Conservation (phyloP, 2,797 vertebrate species). For the Thunnus albacares region DNA sequence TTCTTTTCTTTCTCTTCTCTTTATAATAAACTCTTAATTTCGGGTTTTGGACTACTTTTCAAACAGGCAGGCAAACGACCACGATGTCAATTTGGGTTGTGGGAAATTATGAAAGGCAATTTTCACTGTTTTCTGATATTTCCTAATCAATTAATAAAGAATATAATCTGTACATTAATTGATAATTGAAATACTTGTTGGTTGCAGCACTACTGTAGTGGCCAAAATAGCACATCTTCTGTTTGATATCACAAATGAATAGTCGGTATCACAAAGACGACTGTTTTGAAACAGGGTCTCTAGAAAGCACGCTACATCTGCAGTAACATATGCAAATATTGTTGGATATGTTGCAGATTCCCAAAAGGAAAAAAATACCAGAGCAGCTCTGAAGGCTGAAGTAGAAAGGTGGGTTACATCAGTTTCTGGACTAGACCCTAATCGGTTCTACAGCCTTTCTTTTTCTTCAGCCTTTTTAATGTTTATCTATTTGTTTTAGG, state of each 20-base stretch:
- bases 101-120: no score
- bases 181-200: background rate
- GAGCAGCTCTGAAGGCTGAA: conserved; percentile 87
- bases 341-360: conserved; percentile 82
- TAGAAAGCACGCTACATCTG: background rate
- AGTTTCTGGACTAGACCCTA: background rate
- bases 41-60: background rate
- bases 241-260: background rate
- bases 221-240: background rate
- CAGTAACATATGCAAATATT: background rate
- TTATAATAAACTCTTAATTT: background rate
- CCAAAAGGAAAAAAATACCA: conserved; percentile 86
- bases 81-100: background rate
- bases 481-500: conserved; percentile 68
- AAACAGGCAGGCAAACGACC: background rate
- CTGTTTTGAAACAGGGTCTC: background rate
- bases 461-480: background rate
- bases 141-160: background rate
- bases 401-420: conserved; percentile 86
- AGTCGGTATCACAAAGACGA: background rate
- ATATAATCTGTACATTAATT: background rate
- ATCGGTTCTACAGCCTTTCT: background rate
- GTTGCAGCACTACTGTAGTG: background rate
- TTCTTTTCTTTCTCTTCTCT: background rate
- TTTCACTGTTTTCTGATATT: background rate